A percentile compares a stretch with the other conserved stretches of the same genome.
Conservation (phyloP, 2,797 vertebrate species). For the Hipposideros larvatus region DNA sequence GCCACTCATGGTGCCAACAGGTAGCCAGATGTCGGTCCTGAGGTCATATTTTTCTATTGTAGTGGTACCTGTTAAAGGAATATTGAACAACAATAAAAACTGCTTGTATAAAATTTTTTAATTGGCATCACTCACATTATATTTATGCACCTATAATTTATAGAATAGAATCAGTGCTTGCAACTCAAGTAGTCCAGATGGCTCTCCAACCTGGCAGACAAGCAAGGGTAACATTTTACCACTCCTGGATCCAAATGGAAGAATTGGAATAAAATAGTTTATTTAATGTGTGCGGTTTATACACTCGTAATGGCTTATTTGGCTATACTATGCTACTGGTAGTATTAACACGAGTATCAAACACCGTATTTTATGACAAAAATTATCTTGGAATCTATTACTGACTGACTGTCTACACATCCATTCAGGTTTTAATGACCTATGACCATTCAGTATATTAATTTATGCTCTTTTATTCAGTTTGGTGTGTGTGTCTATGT, state of each 20-base stretch:
- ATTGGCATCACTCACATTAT: neutral
- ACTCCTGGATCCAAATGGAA: neutral
- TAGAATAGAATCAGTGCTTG: neutral
- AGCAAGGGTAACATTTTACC: neutral
- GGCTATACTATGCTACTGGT: neutral
- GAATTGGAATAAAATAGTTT: neutral
- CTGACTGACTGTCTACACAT: neutral
- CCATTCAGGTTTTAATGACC: conserved; percentile 2
- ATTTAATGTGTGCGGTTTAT: neutral
- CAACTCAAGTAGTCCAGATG: neutral
- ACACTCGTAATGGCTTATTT: neutral
- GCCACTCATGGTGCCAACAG: conserved; percentile 96
- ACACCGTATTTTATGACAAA: neutral
- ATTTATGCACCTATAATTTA: neutral
- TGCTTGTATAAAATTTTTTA: neutral
- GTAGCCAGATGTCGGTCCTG: conserved; percentile 96
- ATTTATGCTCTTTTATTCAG: neutral
- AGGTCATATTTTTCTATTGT: conserved; percentile 98
- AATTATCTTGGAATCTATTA: neutral
- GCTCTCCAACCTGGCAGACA: neutral
- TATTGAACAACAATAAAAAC: neutral
- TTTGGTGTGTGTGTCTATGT: neutral
- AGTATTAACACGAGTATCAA: neutral
- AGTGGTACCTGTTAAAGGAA: conserved; percentile 91
- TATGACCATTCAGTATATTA: neutral